Evolutionary conservation across 2,113 vertebrate genomes (phyloP), one percentile per base, ranked within the genome.

Genomic region (Dipodomys merriami): DNA sequence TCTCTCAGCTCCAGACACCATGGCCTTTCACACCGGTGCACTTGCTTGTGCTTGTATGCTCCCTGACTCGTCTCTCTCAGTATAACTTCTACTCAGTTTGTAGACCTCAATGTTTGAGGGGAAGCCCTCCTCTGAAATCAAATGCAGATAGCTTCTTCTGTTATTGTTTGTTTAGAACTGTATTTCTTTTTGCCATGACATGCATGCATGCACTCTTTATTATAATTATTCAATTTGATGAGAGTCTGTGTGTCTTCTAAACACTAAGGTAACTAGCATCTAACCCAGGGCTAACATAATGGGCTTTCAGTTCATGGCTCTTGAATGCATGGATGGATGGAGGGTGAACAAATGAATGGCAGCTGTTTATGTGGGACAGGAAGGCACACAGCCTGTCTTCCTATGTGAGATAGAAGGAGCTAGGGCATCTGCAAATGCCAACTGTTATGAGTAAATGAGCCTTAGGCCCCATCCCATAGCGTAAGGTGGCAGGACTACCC

Each of bases 261-360:
- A 84, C 73, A n/a, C 77, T 46, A 16, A 69, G 88, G 49, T 91
- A 76, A 97, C 20, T 62, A 84, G 73, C 35, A 72, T 19, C 12
- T 65, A 74, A 78, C 69, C 57, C 7, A 62, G 68, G 22, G 23
- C 72, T 92, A 29, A 80, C 27, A 11, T 15, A 65, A 9, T 29
- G 60, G 85, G 49, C 2, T 53, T 9, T 72, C 29, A 13, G 10
- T 57, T 83, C 35, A 33, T 20, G 76, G 20, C 46, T 27, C 74
- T 0, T 81, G n/a, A 72, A 18, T 53, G 49, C 57, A 44, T 44
- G 79, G 53, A 57, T 57, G 53, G 53, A 49, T n/a, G 16, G 53
- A 49, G 46, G 72, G 92, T 90, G 27, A 49, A 77, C n/a, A 68
- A 67, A 68, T 68, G 85, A 76, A 69, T 64, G 30, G n/a, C 23